Evolutionary conservation across 1,140 invertebrate genomes (phyloP).

Genomic region (Neodiprion lecontei): DNA sequence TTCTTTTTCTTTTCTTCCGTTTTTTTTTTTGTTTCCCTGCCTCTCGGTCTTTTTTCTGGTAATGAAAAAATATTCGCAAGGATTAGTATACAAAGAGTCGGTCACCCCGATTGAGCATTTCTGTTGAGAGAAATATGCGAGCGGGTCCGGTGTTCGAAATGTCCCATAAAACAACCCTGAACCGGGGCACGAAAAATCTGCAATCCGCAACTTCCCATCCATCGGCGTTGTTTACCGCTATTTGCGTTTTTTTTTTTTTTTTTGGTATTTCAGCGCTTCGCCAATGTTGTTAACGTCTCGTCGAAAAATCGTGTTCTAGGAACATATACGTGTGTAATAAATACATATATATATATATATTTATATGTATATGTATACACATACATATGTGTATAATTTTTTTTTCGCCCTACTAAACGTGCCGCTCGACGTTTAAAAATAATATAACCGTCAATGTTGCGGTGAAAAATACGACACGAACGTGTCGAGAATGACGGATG

Average conservation of each 20-base stretch:
- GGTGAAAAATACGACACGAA: not conserved
- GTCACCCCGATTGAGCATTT: not conserved
- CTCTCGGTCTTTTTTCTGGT: constrained; percentile 7
- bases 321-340: too few species aligned
- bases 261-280: not conserved
- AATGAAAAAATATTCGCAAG: not conserved
- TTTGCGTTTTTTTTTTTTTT: too few species aligned
- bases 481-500: not conserved
- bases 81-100: not conserved
- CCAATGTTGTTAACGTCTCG: too few species aligned
- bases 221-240: too few species aligned
- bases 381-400: too few species aligned
- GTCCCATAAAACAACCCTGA: too few species aligned
- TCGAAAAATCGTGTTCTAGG: too few species aligned
- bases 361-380: too few species aligned
- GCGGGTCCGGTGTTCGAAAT: not conserved
- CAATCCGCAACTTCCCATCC: too few species aligned
- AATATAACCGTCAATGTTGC: constrained; percentile 1
- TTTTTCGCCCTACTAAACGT: not conserved
- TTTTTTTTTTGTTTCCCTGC: constrained; percentile 19
- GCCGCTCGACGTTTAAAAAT: not conserved
- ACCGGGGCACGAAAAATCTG: too few species aligned
- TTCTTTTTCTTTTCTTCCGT: constrained; percentile 9
- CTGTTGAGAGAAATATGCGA: not conserved
- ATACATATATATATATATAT: too few species aligned